A percentile compares a stretch with the other conserved stretches of the same genome.
These are phyloP conservation scores for Drosophila pectinifera DNA, from an alignment of 1,140 invertebrate species.

Conservation along the genomic window DNA sequence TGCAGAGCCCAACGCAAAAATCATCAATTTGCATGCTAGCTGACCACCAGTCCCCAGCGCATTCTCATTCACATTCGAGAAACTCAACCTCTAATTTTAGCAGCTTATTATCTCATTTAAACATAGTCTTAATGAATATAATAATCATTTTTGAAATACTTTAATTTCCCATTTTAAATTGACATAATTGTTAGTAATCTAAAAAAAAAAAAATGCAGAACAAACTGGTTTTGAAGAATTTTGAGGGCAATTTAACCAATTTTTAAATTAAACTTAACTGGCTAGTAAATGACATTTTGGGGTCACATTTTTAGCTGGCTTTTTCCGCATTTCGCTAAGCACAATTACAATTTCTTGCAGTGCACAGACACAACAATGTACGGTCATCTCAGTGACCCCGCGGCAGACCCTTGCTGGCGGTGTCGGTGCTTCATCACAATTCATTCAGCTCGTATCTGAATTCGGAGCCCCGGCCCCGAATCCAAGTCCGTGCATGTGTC, in stretches of 20 bases:
- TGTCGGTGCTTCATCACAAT: conserved; percentile 55
- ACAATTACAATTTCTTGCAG: neutral
- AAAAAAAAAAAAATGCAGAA: too few relatives aligned
- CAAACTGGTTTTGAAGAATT: too few relatives aligned
- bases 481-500: conserved; percentile 32
- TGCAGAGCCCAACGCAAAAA: conserved; percentile 54
- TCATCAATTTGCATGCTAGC: conserved; percentile 58
- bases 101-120: too few relatives aligned
- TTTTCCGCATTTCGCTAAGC: neutral
- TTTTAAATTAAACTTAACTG: too few relatives aligned
- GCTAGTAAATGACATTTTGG: too few relatives aligned
- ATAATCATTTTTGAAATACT: too few relatives aligned
- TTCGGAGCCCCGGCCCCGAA: conserved; percentile 15
- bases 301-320: too few relatives aligned
- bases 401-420: conserved; percentile 20
- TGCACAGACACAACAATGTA: conserved; percentile 29
- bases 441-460: conserved; percentile 54
- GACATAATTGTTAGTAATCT: too few relatives aligned
- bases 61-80: neutral
- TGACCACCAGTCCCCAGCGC: conserved; percentile 33
- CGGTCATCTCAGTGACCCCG: conserved; percentile 30
- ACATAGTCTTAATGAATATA: too few relatives aligned
- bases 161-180: too few relatives aligned
- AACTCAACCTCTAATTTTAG: too few relatives aligned
- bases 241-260: too few relatives aligned